These are phyloP conservation scores for Tipula vernalis DNA, from an alignment of 2,888 invertebrate genomes.

Conservation along the genomic window DNA sequence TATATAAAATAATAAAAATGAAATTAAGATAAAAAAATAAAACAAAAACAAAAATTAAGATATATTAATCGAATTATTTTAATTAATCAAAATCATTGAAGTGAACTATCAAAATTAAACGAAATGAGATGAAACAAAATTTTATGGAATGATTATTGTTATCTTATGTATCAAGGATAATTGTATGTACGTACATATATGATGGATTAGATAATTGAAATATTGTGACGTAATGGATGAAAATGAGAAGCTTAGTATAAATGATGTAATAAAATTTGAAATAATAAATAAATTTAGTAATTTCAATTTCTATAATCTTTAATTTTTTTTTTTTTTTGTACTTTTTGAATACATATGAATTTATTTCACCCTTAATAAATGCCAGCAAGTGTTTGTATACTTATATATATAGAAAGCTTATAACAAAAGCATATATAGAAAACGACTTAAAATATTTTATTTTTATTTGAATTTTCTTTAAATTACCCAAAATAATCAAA, in stretches of 20 bases:
- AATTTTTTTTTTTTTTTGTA: too few species aligned
- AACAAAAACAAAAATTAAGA: neutral
- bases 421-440: neutral
- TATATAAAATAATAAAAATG: neutral
- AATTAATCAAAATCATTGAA: slow-evolving; percentile 4
- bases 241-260: neutral
- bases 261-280: neutral
- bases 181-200: neutral
- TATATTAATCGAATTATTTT: slow-evolving; percentile 4
- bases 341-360: neutral
- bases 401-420: neutral
- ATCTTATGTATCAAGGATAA: neutral
- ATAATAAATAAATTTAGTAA: neutral
- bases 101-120: neutral
- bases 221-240: neutral
- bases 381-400: neutral
- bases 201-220: neutral
- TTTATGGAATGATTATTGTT: neutral
- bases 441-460: neutral
- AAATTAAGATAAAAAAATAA: neutral
- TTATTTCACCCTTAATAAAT: neutral
- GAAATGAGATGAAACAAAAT: neutral
- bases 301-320: neutral
- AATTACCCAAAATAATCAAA: neutral
- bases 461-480: neutral